Base-by-base conservation (phyloP, 2,113 vertebrate species). In the Thalassarche chlororhynchos region DNA sequence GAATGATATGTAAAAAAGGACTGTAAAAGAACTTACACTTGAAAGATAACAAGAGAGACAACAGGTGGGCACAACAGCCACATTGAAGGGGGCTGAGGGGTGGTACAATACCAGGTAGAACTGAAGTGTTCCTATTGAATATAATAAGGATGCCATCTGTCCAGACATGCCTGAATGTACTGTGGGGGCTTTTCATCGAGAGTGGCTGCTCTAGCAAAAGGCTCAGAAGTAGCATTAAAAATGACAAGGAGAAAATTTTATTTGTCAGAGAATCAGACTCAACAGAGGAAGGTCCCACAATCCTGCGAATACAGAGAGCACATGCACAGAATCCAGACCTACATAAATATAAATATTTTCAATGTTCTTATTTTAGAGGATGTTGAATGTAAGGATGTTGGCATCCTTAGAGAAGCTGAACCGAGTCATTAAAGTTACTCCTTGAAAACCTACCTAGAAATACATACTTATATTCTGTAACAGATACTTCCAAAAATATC, bases 121-220 rank as follows among this genome's bases (percentile, higher is more conserved):
- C 49, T 83, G 32, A 89, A 85, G 69, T 74, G 51, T 91, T 89
- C 57, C 62, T 72, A 0, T 80, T 61, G 60, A 88, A 21, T 70
- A 40, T 72, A 51, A 26, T 42, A 80, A 88, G 42, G 55, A 70
- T 84, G n/a, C 89, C 91, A 94, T 95, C 94, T 97, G 95, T 66
- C 84, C 82, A 81, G 87, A 38, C 75, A 32, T 40, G 71, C 38
- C 51, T 87, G 46, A 70, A 49, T 74, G 81, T 80, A 42, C 49
- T 58, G 47, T 25, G 18, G 54, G 34, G 19, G 51, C 74, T 96
- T 83, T 95, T 77, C 68, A 94, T 58, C 7, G 5, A 82, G 72
- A 84, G 42, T 0, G 12, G 18, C 38, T 93, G 75, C 84, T 93
- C 44, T 55, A 81, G 64, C 44, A 38, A 62, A 81, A 95, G 40